Percentiles rank a stretch among this genome's conserved stretches.
These are phyloP conservation scores for Rutpela maculata DNA, from an alignment of 2,888 invertebrate genomes.

Conservation along the genomic window DNA sequence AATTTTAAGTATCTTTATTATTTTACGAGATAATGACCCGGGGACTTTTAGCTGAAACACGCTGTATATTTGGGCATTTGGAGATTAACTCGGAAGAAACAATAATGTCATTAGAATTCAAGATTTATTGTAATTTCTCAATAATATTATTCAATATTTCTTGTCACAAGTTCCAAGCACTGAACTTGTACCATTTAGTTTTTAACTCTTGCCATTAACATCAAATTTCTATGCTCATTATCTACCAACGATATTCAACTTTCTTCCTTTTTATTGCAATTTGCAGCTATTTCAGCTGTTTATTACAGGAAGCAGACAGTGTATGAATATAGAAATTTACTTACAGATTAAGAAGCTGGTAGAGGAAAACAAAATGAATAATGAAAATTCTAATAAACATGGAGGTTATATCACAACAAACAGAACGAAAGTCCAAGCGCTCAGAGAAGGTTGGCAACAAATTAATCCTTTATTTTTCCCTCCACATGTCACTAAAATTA, in stretches of 20 bases:
- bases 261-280: not conserved
- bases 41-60: no score
- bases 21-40: no score
- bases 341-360: slow-evolving; percentile 70
- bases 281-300: not conserved
- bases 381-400: slow-evolving; percentile 41
- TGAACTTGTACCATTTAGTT: no score
- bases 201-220: no score
- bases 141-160: no score
- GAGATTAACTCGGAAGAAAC: no score
- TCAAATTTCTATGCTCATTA: not conserved
- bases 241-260: not conserved
- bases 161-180: no score
- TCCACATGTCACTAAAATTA: slow-evolving; percentile 78
- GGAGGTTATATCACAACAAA: slow-evolving; percentile 68
- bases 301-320: not conserved
- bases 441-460: slow-evolving; percentile 79
- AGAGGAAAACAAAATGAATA: slow-evolving; percentile 65
- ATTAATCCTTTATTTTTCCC: slow-evolving; percentile 80
- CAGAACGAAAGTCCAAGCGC: slow-evolving; percentile 71
- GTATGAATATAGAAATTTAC: slow-evolving; percentile 16
- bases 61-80: no score
- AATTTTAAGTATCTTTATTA: no score
- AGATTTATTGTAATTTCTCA: no score
- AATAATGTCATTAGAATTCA: no score